Base-by-base conservation (phyloP, 2,113 vertebrate genomes). In the Triplophysa tibetana region DNA sequence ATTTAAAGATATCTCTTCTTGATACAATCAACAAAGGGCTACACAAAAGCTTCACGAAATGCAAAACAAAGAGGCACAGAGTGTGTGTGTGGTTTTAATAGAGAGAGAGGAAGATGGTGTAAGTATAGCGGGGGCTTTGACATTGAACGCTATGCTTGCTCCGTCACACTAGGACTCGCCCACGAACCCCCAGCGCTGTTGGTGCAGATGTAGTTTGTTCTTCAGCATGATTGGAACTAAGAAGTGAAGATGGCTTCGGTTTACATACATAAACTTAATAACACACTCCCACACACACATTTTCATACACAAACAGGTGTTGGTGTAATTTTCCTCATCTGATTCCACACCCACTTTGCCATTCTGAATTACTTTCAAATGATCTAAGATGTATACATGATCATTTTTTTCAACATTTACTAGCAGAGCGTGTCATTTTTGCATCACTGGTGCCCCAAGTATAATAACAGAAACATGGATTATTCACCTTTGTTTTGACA, bases 1-100 rank as follows among this genome's bases (percentile, higher is more conserved):
- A 38, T 74, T 48, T 61, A 52, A 77, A 68, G 63, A 75, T 81
- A 33, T 74, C 26, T 41, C 69, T 58, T 78, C 63, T 81, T 81
- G 75, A 69, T 56, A 68, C 54, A 78, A 70, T 75, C 69, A 23
- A 63, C 29, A 77, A 62, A 48, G 68, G n/a, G n/a, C 41, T 19
- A 58, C 62, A 65, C 26, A 63, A 74, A 64, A 64, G 73, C 73
- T 75, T 58, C 67, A 70, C 10, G 75, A 80, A 76, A 80, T 64
- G 24, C 24, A 58, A 48, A 77, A 80, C 50, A 77, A 81, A 83
- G 70, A 65, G 43, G 11, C 58, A 21, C 54, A 70, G 38, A 68
- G 41, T 73, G 23, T 77, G 23, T 77, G 52, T 70, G 38, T 52
- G 23, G 23, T 68, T 45, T 45, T 52, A 50, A 56, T 3, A 17